Evolutionary conservation across 2,888 invertebrate genomes (phyloP).

Genomic region (Drosophila greeni): DNA sequence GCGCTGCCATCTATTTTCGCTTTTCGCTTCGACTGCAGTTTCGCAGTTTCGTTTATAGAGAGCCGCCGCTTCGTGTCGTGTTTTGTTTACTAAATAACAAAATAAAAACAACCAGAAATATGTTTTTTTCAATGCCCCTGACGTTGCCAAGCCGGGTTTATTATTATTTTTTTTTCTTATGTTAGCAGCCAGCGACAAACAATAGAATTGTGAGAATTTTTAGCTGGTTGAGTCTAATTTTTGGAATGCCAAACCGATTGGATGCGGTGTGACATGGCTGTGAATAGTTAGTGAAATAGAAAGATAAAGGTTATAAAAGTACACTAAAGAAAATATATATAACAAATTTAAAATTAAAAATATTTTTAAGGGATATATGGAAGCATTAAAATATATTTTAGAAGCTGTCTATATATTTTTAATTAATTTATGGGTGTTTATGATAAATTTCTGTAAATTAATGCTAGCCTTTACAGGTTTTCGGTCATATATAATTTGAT

Average conservation of each 20-base stretch:
- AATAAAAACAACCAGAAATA: background rate
- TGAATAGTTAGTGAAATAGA: constrained; percentile 14
- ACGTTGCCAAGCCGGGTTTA: constrained; percentile 27
- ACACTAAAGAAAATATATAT: background rate
- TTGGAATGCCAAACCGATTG: constrained; percentile 23
- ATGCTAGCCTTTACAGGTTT: no score
- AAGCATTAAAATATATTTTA: background rate
- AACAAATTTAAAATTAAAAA: background rate
- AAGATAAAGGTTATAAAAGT: background rate
- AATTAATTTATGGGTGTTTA: no score
- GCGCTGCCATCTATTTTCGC: constrained; percentile 15
- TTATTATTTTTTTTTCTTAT: constrained; percentile 14
- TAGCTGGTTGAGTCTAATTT: constrained; percentile 13
- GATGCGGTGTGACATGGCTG: constrained; percentile 15
- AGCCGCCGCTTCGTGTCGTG: constrained; percentile 23
- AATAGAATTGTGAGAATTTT: constrained; percentile 31
- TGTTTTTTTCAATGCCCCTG: constrained; percentile 15
- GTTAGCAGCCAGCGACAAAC: constrained; percentile 19
- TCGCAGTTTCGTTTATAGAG: constrained; percentile 14
- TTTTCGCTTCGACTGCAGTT: constrained; percentile 20
- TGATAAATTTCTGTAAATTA: no score
- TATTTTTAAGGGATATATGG: background rate
- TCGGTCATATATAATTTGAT: background rate
- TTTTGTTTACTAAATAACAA: constrained; percentile 33
- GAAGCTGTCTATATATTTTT: background rate